Evolutionary conservation across 2,797 vertebrate genomes (phyloP).

Genomic region (Nasua narica): DNA sequence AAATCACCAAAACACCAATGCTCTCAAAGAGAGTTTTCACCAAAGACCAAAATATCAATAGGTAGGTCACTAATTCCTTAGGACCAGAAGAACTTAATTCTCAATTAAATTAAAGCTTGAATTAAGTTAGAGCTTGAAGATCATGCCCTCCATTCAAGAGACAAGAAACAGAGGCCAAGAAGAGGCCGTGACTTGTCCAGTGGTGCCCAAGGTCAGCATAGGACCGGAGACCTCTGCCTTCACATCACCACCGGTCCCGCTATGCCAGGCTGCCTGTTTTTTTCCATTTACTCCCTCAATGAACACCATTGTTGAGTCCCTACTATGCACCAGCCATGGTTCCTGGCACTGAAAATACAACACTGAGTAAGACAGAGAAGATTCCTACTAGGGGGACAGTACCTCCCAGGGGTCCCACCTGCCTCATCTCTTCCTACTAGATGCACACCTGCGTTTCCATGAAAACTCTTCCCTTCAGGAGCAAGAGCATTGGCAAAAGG

Average conservation of each 20-base stretch:
- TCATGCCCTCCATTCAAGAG: background rate
- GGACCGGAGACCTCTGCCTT: background rate
- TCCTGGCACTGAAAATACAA: background rate
- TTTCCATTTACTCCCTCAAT: background rate
- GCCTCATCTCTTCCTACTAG: rapidly evolving
- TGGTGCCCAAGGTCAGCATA: background rate
- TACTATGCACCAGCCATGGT: too few species aligned
- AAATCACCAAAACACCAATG: background rate
- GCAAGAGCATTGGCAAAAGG: rapidly evolving
- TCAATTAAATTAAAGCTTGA: background rate
- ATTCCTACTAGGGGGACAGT: too few species aligned
- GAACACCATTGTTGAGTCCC: too few species aligned
- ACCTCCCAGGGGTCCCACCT: too few species aligned
- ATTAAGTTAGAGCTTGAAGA: background rate
- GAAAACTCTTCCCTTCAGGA: background rate
- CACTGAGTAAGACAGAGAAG: too few species aligned
- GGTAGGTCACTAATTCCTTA: background rate
- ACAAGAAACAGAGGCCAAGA: background rate
- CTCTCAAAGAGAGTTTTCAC: background rate
- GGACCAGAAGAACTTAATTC: background rate
- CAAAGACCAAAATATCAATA: background rate
- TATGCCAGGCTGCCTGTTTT: rapidly evolving
- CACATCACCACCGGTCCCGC: too few species aligned
- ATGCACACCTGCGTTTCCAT: background rate
- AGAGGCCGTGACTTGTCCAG: background rate